Evolutionary conservation across 2,888 invertebrate species (phyloP).

Genomic region (Oxystoma pomonae): DNA sequence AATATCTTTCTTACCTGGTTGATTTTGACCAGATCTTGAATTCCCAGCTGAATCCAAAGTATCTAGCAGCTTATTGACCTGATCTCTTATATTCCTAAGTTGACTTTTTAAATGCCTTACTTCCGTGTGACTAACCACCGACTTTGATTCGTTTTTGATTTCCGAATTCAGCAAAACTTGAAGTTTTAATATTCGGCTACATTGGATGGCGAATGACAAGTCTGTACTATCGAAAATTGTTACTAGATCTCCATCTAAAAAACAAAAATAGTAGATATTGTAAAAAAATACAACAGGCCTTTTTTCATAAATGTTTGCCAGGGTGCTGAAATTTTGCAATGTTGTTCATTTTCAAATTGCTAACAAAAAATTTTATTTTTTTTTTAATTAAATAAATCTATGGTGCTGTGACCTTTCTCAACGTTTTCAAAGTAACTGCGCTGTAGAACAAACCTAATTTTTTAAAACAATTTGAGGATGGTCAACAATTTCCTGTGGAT

Average conservation of each 20-base stretch:
- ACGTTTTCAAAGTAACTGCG: too few species aligned
- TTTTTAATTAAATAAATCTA: too few species aligned
- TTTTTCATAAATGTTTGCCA: too few species aligned
- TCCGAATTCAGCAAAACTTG: conserved; percentile 53
- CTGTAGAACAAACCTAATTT: too few species aligned
- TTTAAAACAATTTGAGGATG: too few species aligned
- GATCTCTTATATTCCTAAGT: conserved; percentile 52
- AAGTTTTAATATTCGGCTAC: conserved; percentile 60
- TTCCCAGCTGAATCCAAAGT: conserved; percentile 46
- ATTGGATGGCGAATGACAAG: conserved; percentile 65
- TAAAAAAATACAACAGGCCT: too few species aligned
- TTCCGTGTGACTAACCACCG: conserved; percentile 41
- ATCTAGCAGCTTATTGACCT: conserved; percentile 57
- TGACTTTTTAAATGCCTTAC: conserved; percentile 49
- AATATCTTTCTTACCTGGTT: conserved; percentile 33
- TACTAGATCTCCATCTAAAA: conserved; percentile 64
- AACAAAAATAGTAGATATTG: too few species aligned
- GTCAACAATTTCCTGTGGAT: too few species aligned
- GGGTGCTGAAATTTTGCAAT: too few species aligned
- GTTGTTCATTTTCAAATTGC: too few species aligned
- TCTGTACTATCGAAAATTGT: conserved; percentile 69
- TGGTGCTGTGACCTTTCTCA: too few species aligned
- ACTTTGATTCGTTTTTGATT: conserved; percentile 34
- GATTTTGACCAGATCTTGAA: conserved; percentile 20
- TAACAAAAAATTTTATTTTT: too few species aligned